These are phyloP conservation scores for Benthosema pterotum DNA, from an alignment of 2,797 vertebrate genomes.

Conservation along the genomic window DNA sequence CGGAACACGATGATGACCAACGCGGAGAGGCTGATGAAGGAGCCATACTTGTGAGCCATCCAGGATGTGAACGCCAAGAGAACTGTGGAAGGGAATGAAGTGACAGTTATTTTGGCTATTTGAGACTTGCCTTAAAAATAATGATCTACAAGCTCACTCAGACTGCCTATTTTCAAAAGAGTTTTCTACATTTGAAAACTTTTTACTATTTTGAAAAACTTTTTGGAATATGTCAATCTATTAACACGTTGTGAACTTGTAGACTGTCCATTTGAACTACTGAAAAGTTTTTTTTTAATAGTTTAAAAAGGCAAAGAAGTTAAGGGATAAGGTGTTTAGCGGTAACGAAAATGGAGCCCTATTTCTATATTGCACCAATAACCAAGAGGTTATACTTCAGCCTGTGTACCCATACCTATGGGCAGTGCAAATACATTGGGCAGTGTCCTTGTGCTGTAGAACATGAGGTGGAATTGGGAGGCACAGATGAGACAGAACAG, in stretches of 20 bases:
- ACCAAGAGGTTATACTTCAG: background rate
- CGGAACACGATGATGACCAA: constrained; percentile 91
- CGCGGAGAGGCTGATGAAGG: constrained; percentile 90
- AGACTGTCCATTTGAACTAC: too few relatives aligned
- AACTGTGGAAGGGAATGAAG: constrained; percentile 71
- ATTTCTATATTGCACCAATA: too few relatives aligned
- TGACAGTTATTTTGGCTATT: background rate
- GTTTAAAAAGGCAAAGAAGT: too few relatives aligned
- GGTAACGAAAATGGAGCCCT: too few relatives aligned
- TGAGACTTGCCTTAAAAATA: background rate
- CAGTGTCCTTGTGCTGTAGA: constrained; percentile 94
- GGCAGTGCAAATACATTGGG: constrained; percentile 93
- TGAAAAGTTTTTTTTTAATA: too few relatives aligned
- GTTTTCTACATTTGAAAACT: too few relatives aligned
- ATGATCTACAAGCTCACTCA: too few relatives aligned
- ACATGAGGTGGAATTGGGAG: constrained; percentile 97
- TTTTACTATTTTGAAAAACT: too few relatives aligned
- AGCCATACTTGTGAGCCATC: constrained; percentile 85
- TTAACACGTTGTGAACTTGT: too few relatives aligned
- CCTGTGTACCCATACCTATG: constrained; percentile 77
- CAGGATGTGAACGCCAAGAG: constrained; percentile 88
- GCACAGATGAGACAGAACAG: constrained; percentile 89
- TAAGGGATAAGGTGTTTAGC: too few relatives aligned
- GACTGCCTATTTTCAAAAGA: too few relatives aligned
- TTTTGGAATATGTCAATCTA: too few relatives aligned